phyloP scores from a whole-genome alignment of 2,113 vertebrate genomes.

The Ascaphus truei region DNA sequence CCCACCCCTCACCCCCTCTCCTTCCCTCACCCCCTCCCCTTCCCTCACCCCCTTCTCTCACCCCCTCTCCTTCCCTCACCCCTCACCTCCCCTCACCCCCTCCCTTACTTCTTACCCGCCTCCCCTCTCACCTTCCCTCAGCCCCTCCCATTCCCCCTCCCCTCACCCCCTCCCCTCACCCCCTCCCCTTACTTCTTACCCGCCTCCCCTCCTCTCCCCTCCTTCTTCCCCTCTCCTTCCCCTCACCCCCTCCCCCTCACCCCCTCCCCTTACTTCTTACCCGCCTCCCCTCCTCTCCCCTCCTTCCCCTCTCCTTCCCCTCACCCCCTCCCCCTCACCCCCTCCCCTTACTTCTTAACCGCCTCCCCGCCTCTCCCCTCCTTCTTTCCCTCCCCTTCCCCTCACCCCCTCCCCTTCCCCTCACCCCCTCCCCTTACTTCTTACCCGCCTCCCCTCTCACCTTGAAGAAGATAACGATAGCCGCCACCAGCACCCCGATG shows the following conservation, averaged over 20 bases:
- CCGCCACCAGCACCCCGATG: constrained; percentile 85
- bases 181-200: no score
- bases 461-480: constrained; percentile 91
- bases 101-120: no score
- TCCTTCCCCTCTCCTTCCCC: no score
- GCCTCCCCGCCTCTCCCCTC: not conserved
- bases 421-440: not conserved
- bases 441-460: constrained; percentile 52
- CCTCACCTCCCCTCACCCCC: no score
- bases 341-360: not conserved
- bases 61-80: no score
- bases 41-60: no score
- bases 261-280: not conserved
- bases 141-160: no score
- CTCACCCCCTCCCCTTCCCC: not conserved
- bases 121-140: no score
- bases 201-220: not conserved
- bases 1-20: no score
- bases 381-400: not conserved
- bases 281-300: not conserved
- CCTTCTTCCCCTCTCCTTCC: not conserved
- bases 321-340: not conserved
- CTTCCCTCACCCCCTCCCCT: no score
- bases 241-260: not conserved
- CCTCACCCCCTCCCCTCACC: no score